Evolutionary conservation across 2,797 vertebrate species (phyloP).

Genomic region (Natrix natrix): DNA sequence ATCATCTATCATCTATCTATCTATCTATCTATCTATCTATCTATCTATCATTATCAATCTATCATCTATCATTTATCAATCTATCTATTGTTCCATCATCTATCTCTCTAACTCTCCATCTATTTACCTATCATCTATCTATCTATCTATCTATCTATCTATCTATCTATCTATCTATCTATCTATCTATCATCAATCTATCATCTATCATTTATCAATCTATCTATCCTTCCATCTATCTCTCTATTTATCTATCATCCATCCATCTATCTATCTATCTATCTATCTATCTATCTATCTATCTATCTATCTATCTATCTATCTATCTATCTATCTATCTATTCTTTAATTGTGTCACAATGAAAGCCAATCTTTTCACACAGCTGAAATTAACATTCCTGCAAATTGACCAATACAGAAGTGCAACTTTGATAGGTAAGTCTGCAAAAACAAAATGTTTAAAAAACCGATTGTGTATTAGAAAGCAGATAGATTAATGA

Average conservation of each 20-base stretch:
- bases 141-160: too few species aligned
- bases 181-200: neutral
- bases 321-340: neutral
- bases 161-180: too few species aligned
- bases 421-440: conserved; percentile 1
- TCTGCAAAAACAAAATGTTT: neutral
- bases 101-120: too few species aligned
- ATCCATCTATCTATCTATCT: neutral
- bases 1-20: too few species aligned
- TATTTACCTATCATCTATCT: too few species aligned
- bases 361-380: neutral
- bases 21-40: too few species aligned
- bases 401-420: conserved; percentile 5
- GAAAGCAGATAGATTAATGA: conserved; percentile 12
- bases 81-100: too few species aligned
- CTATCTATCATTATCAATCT: neutral
- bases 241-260: too few species aligned
- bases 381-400: neutral
- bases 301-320: neutral
- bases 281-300: too few species aligned
- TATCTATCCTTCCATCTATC: too few species aligned
- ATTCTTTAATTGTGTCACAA: neutral
- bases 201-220: neutral
- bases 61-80: too few species aligned
- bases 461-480: neutral